phyloP scores from a whole-genome alignment of 2,113 vertebrate species.

The Meriones unguiculatus region DNA sequence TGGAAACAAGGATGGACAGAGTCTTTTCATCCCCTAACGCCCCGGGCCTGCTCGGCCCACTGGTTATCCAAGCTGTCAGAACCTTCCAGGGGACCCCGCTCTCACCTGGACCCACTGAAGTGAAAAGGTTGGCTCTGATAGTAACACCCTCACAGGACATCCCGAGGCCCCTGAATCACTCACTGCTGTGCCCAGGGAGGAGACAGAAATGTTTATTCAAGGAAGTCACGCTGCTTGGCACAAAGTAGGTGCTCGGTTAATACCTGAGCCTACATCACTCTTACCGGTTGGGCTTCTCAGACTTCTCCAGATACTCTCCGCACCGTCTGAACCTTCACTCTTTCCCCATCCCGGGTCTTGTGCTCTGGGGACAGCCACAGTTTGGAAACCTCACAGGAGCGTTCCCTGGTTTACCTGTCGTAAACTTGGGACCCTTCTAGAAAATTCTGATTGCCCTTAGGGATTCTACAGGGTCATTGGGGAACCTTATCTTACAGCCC shows the following conservation, averaged over 20 bases:
- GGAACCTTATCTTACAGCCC: neutral
- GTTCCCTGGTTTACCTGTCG: neutral
- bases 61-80: neutral
- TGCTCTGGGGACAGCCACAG: neutral
- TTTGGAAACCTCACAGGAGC: neutral
- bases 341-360: accelerated
- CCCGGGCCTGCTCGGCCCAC: neutral
- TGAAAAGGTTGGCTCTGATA: neutral
- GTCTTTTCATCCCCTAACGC: neutral
- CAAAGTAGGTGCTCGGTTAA: accelerated
- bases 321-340: accelerated
- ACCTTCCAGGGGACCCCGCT: neutral
- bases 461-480: neutral
- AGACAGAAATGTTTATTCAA: too few relatives aligned
- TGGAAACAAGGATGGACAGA: neutral
- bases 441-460: neutral
- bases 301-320: neutral
- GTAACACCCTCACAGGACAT: neutral
- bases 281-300: neutral
- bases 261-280: accelerated
- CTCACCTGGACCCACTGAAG: neutral
- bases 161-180: accelerated
- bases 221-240: accelerated
- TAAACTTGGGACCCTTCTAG: neutral
- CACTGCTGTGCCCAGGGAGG: neutral